Conservation (phyloP, 2,797 vertebrate genomes). For the Sebastiscus albofasciatus region DNA sequence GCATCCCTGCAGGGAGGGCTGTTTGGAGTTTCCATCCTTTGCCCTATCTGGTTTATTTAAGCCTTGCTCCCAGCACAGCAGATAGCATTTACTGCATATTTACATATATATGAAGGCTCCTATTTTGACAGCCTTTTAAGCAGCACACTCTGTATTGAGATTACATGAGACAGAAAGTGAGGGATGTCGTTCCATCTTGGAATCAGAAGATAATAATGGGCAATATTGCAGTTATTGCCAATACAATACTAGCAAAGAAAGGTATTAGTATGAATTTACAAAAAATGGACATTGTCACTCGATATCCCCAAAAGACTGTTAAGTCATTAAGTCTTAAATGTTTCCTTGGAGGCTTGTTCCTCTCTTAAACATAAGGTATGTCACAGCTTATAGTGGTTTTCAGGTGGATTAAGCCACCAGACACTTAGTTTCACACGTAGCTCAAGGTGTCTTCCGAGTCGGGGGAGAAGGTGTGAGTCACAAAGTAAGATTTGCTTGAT, state of each 20-base stretch:
- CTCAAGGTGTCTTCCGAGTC: background rate
- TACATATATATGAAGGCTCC: constrained; percentile 70
- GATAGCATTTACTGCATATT: constrained; percentile 79
- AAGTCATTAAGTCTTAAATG: background rate
- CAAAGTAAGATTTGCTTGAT: background rate
- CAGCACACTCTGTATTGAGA: constrained; percentile 51
- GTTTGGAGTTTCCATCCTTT: constrained; percentile 58
- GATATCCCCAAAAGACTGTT: background rate
- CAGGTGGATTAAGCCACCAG: background rate
- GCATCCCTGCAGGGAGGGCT: constrained; percentile 63
- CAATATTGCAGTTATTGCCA: constrained; percentile 40
- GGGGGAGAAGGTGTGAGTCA: background rate
- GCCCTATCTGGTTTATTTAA: constrained; percentile 70
- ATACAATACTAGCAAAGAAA: constrained; percentile 25
- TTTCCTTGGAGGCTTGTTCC: background rate
- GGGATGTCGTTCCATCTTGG: constrained; percentile 55
- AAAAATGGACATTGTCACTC: constrained; percentile 21
- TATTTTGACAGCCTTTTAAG: constrained; percentile 66
- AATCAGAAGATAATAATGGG: constrained; percentile 59
- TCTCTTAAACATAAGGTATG: background rate
- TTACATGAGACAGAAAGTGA: constrained; percentile 60
- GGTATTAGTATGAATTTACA: constrained; percentile 20
- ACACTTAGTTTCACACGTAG: background rate
- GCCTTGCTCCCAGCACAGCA: constrained; percentile 60
- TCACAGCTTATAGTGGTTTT: background rate